These are phyloP conservation scores for Hofmannophila pseudospretella DNA, from an alignment of 2,888 invertebrate genomes.

Conservation along the genomic window DNA sequence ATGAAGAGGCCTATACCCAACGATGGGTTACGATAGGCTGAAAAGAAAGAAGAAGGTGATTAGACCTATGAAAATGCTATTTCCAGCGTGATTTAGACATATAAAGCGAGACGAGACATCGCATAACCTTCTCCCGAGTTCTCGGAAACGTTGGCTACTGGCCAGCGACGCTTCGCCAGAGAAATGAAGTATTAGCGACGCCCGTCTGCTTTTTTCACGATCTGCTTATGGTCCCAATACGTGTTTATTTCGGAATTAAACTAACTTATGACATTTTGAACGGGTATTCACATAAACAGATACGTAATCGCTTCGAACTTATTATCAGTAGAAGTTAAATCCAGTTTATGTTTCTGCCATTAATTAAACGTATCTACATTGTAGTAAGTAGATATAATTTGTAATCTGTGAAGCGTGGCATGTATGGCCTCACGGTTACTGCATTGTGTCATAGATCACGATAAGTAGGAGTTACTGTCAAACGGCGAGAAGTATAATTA, in stretches of 20 bases:
- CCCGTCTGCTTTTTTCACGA: conserved; percentile 56
- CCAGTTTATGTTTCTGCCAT: too few species aligned
- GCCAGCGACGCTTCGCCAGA: conserved; percentile 60
- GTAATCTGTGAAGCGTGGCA: conserved; percentile 40
- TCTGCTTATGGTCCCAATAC: conserved; percentile 62
- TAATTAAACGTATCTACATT: too few species aligned
- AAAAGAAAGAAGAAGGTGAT: too few species aligned
- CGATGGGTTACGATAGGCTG: too few species aligned
- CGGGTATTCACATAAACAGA: neutral
- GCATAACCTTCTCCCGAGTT: conserved; percentile 72
- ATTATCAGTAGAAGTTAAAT: too few species aligned
- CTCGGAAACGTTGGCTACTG: conserved; percentile 66
- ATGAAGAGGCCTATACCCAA: too few species aligned
- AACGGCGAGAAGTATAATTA: conserved; percentile 39
- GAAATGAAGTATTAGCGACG: conserved; percentile 68
- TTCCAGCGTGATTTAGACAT: conserved; percentile 69
- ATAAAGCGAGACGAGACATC: conserved; percentile 72
- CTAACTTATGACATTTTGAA: neutral
- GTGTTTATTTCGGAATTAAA: conserved; percentile 48
- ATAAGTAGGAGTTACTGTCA: conserved; percentile 56
- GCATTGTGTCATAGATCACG: conserved; percentile 54
- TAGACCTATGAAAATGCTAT: conserved; percentile 26
- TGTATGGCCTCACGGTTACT: conserved; percentile 34
- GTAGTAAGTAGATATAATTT: conserved; percentile 31
- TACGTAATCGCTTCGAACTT: neutral